A percentile compares a stretch with the other conserved stretches of the same genome.
These are phyloP conservation scores for Cebidichthys violaceus DNA, from an alignment of 2,113 vertebrate genomes.

Conservation along the genomic window DNA sequence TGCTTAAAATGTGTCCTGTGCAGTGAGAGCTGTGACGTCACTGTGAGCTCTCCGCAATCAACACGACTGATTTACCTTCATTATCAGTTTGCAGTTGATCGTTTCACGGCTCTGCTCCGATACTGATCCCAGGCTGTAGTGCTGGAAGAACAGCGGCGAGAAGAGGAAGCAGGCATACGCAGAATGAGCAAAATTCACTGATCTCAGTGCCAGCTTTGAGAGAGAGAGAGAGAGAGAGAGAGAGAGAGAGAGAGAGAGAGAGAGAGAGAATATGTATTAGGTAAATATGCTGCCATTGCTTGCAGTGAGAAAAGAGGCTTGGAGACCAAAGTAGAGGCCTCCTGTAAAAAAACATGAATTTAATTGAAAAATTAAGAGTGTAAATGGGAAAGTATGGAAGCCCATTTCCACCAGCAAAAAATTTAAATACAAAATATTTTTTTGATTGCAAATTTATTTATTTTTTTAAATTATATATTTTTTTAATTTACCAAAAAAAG, in stretches of 20 bases:
- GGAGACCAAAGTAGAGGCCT: not conserved
- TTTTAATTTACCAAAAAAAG: no score
- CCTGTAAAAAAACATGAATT: not conserved
- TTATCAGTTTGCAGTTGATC: constrained; percentile 86
- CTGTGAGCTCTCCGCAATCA: not conserved
- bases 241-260: not conserved
- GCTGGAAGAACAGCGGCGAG: constrained; percentile 90
- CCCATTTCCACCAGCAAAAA: no score
- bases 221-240: not conserved
- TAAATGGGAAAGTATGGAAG: not conserved
- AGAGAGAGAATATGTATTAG: not conserved
- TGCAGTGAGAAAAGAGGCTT: not conserved
- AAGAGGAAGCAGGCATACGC: constrained; percentile 92
- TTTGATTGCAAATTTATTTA: no score
- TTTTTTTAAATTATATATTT: no score
- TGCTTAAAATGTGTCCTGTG: not conserved
- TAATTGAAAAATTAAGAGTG: not conserved
- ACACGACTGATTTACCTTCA: constrained; percentile 86
- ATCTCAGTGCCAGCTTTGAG: constrained; percentile 89
- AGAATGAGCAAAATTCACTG: constrained; percentile 90
- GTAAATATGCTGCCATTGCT: not conserved
- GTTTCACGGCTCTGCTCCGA: constrained; percentile 55
- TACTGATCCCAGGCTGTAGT: constrained; percentile 81
- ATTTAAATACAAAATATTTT: no score
- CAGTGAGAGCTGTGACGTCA: not conserved